Conservation (phyloP, 2,888 invertebrate species). For the Tenthredo amoena region DNA sequence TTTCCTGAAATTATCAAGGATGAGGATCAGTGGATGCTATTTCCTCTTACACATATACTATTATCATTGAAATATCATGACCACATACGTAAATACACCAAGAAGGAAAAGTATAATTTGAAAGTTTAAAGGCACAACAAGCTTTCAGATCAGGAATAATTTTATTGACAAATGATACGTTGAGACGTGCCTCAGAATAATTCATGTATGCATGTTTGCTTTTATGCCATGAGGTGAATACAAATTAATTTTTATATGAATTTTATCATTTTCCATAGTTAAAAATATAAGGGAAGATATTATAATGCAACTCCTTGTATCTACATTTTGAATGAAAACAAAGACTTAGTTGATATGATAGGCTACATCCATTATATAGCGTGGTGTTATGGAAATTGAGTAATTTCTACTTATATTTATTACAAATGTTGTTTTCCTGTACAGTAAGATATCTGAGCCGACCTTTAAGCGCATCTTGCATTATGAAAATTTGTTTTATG, state of each 20-base stretch:
- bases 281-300: not conserved
- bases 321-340: not conserved
- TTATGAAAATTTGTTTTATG: not conserved
- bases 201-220: not conserved
- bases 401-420: slow-evolving; percentile 28
- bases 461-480: not conserved
- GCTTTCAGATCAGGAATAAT: not conserved
- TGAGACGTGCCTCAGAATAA: not conserved
- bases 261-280: not conserved
- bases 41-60: not conserved
- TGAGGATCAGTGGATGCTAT: not conserved
- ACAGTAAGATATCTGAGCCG: not conserved
- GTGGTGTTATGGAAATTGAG: not conserved
- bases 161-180: not conserved
- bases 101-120: not conserved
- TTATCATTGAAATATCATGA: not conserved
- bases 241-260: not conserved
- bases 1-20: slow-evolving; percentile 65
- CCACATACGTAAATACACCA: not conserved
- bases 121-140: not conserved
- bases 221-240: not conserved
- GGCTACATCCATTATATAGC: not conserved
- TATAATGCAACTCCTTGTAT: not conserved
- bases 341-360: not conserved
- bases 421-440: not conserved